Percentiles rank a stretch among this genome's conserved stretches.
These are phyloP conservation scores for Platyura marginata DNA, from an alignment of 1,140 invertebrate species.

Conservation along the genomic window DNA sequence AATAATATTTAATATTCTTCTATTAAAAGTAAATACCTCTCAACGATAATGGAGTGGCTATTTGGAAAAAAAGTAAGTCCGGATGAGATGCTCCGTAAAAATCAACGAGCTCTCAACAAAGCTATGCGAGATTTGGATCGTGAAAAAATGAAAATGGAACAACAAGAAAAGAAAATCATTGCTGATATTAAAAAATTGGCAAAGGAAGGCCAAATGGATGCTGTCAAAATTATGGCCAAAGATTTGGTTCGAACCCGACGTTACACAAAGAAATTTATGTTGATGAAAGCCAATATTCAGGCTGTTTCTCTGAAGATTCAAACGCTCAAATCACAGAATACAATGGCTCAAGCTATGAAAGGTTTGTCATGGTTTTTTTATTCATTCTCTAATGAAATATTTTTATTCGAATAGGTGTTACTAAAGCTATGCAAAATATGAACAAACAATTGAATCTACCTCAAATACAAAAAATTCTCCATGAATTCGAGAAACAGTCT, in stretches of 20 bases:
- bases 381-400: too few species aligned
- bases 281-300: slow-evolving; percentile 99
- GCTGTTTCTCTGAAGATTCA: slow-evolving; percentile 97
- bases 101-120: slow-evolving; percentile 96
- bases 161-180: slow-evolving; percentile 98
- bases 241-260: slow-evolving; percentile 90
- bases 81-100: slow-evolving; percentile 95
- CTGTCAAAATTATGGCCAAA: slow-evolving; percentile 99
- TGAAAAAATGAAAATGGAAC: slow-evolving; percentile 90
- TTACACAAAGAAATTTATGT: slow-evolving; percentile 96
- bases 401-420: slow-evolving; percentile 75
- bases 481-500: slow-evolving; percentile 98
- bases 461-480: slow-evolving; percentile 96
- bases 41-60: slow-evolving; percentile 72
- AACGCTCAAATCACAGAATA: slow-evolving; percentile 93
- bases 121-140: slow-evolving; percentile 94
- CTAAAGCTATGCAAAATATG: slow-evolving; percentile 96
- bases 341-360: slow-evolving; percentile 99
- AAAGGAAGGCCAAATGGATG: slow-evolving; percentile 99
- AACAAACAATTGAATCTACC: slow-evolving; percentile 95
- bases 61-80: slow-evolving; percentile 94
- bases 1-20: too few species aligned
- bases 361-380: slow-evolving; percentile 22
- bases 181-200: slow-evolving; percentile 98
- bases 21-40: too few species aligned